Base-by-base conservation (phyloP, 2,888 invertebrate species). In the Parnassius glacialis region DNA sequence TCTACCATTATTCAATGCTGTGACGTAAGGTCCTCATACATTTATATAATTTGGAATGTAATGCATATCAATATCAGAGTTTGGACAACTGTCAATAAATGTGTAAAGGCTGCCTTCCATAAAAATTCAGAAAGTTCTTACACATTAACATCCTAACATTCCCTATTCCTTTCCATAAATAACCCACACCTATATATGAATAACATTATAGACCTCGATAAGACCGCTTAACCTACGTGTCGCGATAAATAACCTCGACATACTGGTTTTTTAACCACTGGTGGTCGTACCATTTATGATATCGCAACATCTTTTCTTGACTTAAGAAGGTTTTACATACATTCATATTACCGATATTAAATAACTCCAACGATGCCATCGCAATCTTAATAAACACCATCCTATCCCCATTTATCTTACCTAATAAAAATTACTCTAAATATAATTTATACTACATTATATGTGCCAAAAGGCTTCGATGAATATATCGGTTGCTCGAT, bases 141-240 rank as follows among this genome's bases (percentile, higher is more conserved):
- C 76, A 83, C 81, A 83, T 76, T 82, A 85, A 85, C 84, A 82
- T 81, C 72, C 81, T 83, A 84, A 84, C 73, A 67, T 78, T 83
- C 74, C 75, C 84, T 84, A 88, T 81, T 81, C 85, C 77, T 87
- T 84, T 85, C 81, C 84, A 87, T 87, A 86, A 85, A 87, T 86
- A 86, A 85, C 87, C 90, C 87, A 89, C 86, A 88, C 89, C 87
- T 87, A 90, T 80, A 83, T 80, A 84, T 78, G 82, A 79, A 82
- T 83, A 83, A 81, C 79, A 73, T 80, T 78, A 79, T 74, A 76
- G 80, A 80, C 78, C 83, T 79, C 81, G 76, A 75, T 70, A 81
- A 83, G 83, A 84, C 79, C 81, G 72, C 78, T 75, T 86, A 85
- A 80, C 79, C 85, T 81, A 84, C 73, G 72, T 70, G 70, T 80